Percentiles rank a stretch among this genome's conserved stretches.
Conservation (phyloP, 1,140 invertebrate species). For the Campoletis sonorensis region DNA sequence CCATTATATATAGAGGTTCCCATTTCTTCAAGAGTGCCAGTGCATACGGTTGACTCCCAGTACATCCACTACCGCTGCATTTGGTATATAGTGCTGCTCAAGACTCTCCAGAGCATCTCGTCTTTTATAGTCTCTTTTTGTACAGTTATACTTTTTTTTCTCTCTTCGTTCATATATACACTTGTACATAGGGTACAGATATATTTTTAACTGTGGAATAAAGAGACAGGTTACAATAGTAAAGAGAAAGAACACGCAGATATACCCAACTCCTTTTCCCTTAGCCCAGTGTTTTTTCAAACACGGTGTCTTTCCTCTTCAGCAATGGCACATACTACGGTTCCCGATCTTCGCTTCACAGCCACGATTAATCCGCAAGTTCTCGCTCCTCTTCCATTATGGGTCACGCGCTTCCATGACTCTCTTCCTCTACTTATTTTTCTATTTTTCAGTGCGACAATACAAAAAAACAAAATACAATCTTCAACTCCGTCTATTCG, state of each 20-base stretch:
- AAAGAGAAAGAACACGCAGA: background rate
- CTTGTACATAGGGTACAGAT: background rate
- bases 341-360: background rate
- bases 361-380: slow-evolving; percentile 17
- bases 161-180: background rate
- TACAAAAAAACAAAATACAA: background rate
- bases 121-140: slow-evolving; percentile 7
- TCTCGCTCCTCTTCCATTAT: slow-evolving; percentile 14
- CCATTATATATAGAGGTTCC: background rate
- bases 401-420: background rate
- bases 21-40: slow-evolving; percentile 15
- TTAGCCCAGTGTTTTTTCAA: background rate
- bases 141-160: background rate
- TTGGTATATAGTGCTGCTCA: slow-evolving; percentile 10
- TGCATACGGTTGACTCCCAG: slow-evolving; percentile 13
- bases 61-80: background rate
- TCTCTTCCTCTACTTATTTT: background rate
- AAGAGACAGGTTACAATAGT: slow-evolving; percentile 2
- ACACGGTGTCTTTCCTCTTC: background rate
- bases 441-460: background rate
- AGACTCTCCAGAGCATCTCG: slow-evolving; percentile 8
- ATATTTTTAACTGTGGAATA: background rate
- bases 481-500: too few relatives aligned
- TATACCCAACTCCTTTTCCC: background rate
- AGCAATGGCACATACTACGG: slow-evolving; percentile 2